These are phyloP conservation scores for Sphaerophoria rueppellii DNA, from an alignment of 2,888 invertebrate species.

Conservation along the genomic window DNA sequence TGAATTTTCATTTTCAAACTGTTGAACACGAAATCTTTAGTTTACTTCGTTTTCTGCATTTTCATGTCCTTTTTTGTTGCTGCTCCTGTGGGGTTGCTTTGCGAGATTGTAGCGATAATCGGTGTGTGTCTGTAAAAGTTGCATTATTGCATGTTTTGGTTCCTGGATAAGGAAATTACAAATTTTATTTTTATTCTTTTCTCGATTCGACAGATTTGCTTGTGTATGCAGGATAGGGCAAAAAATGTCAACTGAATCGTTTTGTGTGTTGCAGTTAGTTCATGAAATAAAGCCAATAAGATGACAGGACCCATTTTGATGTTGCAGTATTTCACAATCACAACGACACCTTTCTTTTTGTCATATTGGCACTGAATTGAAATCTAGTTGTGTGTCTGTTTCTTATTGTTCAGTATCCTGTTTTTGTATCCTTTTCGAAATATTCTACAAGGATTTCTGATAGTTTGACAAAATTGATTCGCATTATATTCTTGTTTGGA, in stretches of 20 bases:
- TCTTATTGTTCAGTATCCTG: conserved; percentile 13
- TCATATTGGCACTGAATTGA: background rate
- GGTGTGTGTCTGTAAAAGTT: background rate
- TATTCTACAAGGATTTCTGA: conserved; percentile 45
- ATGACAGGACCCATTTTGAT: conserved; percentile 22
- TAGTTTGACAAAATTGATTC: conserved; percentile 58
- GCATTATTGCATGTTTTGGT: conserved; percentile 29
- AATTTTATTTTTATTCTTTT: conserved; percentile 30
- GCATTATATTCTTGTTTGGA: conserved; percentile 62
- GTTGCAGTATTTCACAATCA: conserved; percentile 26
- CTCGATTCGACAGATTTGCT: conserved; percentile 17
- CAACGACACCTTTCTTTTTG: background rate
- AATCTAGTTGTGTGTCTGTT: background rate
- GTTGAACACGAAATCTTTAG: conserved; percentile 33
- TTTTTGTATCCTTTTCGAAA: background rate
- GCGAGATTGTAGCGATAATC: background rate
- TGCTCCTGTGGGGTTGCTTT: background rate
- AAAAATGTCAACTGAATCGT: conserved; percentile 40
- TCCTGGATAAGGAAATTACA: conserved; percentile 55
- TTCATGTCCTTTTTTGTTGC: background rate
- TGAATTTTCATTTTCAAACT: conserved; percentile 18
- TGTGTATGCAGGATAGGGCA: background rate
- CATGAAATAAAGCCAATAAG: conserved; percentile 43
- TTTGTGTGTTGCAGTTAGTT: conserved; percentile 13
- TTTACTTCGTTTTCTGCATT: conserved; percentile 21